A percentile compares a stretch with the other conserved stretches of the same genome.
phyloP scores from a whole-genome alignment of 2,888 invertebrate genomes.

The Netelia inedita region DNA sequence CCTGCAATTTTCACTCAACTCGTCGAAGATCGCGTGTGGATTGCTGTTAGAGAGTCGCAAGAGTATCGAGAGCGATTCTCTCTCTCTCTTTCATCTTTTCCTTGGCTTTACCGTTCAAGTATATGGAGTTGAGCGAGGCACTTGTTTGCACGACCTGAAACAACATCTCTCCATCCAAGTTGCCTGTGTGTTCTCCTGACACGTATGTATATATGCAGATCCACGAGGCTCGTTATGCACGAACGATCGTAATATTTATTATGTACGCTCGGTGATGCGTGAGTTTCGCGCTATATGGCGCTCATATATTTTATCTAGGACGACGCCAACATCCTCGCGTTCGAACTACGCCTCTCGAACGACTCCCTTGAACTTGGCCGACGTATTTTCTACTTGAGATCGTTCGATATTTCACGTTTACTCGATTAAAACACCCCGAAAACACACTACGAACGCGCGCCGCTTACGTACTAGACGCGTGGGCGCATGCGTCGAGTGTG shows the following conservation, averaged over 20 bases:
- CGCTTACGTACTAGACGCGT: no score
- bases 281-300: not conserved
- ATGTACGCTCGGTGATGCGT: not conserved
- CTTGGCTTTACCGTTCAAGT: not conserved
- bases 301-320: not conserved
- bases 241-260: not conserved
- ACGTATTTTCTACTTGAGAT: not conserved
- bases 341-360: not conserved
- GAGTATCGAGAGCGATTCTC: no score
- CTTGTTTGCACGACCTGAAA: constrained; percentile 76
- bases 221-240: constrained; percentile 10
- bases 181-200: constrained; percentile 19
- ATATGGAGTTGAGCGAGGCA: constrained; percentile 56
- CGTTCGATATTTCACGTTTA: not conserved
- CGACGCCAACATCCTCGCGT: not conserved
- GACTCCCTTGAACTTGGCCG: not conserved
- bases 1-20: not conserved
- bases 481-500: no score
- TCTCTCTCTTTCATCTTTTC: no score
- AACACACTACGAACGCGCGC: no score
- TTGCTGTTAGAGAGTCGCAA: not conserved
- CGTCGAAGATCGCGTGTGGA: constrained; percentile 13
- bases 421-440: no score
- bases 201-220: constrained; percentile 1
- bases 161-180: constrained; percentile 66